Evolutionary conservation across 2,888 invertebrate genomes (phyloP), one percentile per base, ranked within the genome.

Genomic region (Emmelina monodactyla): DNA sequence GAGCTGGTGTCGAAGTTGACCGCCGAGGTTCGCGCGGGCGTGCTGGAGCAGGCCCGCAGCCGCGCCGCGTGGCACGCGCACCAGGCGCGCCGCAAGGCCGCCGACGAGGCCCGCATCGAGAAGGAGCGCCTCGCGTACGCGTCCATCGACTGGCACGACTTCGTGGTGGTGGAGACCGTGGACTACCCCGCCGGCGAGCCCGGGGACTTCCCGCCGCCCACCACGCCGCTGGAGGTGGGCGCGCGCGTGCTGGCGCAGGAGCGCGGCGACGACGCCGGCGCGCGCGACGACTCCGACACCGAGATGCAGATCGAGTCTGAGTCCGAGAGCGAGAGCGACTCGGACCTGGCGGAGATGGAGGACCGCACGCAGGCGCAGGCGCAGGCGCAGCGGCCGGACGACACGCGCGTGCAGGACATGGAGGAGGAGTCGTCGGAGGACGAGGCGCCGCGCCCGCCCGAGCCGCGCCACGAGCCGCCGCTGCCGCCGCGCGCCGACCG

Each of bases 81-180:
- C 62, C 94, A 97, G 64, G 96, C 97, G 53, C 87, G 92, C 0
- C 92, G 97, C 53, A 89, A 89, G 43, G 89, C 94, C 1, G 90
- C 92, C 38, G 97, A 97, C 59, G 97, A 98, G 58, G 97, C 97
- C 43, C 93, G 95, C 53, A 83, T 94, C 6, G 99, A 99, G 66
- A 87, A 92, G 41, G 99, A 99, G 67, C 85, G 98, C 62, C 87
- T 93, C 16, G 93, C 93, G 0, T 99, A 99, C 63, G 97, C 97
- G 0, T 95, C 95, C 56, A 97, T 99, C 43, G 99, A 99, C 64
- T 99, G 99, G 99, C 99, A 99, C 63, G 98, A 99, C 69, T 99
- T 99, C 69, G 98, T 99, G 1, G 98, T 99, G 0, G 99, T 99
- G 0, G 99, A 99, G 76, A 98, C 98, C 0, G 98, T 99, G 0